Evolutionary conservation across 2,113 vertebrate species (phyloP).

Genomic region (Sebastes schlegelii): DNA sequence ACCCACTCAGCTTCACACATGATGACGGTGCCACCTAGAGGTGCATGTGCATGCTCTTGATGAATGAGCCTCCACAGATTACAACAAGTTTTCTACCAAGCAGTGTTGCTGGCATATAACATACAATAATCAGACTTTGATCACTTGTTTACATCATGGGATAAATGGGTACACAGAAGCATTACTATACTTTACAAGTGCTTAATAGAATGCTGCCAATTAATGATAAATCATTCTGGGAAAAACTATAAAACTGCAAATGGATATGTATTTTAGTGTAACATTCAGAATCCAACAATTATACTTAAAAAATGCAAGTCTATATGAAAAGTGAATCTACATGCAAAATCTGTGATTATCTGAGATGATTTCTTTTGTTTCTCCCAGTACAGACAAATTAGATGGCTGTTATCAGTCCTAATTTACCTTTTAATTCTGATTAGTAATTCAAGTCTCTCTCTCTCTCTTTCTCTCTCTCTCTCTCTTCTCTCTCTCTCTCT

Average conservation of each 20-base stretch:
- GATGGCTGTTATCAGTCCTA: conserved; percentile 3
- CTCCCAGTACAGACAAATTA: conserved; percentile 17
- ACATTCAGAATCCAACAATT: not conserved
- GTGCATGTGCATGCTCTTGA: conserved; percentile 63
- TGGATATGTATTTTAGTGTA: conserved; percentile 7
- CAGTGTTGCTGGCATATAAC: not conserved
- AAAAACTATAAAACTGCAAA: not conserved
- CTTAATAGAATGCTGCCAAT: not conserved
- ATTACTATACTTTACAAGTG: not conserved
- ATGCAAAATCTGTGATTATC: not conserved
- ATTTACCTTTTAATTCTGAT: conserved; percentile 33
- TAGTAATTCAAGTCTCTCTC: conserved; percentile 4
- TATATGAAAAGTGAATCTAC: not conserved
- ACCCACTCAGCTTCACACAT: conserved; percentile 45
- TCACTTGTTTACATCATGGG: not conserved
- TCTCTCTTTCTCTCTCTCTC: not conserved
- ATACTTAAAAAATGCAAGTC: not conserved
- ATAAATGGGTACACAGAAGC: not conserved
- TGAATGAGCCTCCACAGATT: conserved; percentile 35
- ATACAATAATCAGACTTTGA: not conserved
- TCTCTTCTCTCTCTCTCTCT: not conserved
- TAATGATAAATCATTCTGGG: not conserved
- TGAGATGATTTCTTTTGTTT: not conserved
- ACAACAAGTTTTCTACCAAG: not conserved
- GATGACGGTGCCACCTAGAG: conserved; percentile 80